Conservation (phyloP, 2,113 vertebrate genomes). For the Picathartes gymnocephalus region DNA sequence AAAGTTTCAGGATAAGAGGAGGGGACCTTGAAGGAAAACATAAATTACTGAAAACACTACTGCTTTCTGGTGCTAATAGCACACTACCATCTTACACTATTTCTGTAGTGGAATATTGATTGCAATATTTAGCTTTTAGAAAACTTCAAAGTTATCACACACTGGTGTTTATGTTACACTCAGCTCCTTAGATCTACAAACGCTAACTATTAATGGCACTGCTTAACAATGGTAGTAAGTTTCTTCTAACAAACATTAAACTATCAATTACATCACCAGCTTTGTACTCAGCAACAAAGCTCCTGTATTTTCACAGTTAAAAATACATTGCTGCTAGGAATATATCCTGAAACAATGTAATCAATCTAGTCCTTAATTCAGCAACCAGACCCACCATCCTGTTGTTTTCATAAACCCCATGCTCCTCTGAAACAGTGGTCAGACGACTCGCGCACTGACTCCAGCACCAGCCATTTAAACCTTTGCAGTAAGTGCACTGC, state of each 20-base stretch:
- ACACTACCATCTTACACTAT: too few relatives aligned
- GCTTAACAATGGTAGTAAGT: neutral
- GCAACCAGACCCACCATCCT: neutral
- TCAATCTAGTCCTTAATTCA: neutral
- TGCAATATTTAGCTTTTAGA: neutral
- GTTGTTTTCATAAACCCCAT: neutral
- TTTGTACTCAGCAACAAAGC: neutral
- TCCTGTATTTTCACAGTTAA: neutral
- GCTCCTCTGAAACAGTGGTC: neutral
- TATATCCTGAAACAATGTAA: neutral
- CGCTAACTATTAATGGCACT: neutral
- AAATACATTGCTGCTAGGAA: neutral
- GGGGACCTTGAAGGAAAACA: neutral
- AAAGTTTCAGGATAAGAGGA: neutral
- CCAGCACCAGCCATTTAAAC: neutral
- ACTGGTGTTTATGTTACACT: neutral
- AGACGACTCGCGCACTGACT: neutral
- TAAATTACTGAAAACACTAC: neutral
- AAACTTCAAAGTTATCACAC: neutral
- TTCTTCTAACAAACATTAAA: neutral
- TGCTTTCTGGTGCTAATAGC: neutral
- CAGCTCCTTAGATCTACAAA: neutral
- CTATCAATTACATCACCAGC: neutral
- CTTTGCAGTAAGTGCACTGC: neutral
- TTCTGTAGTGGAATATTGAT: neutral